phyloP scores from a whole-genome alignment of 2,888 invertebrate genomes.

The Selenia dentaria region DNA sequence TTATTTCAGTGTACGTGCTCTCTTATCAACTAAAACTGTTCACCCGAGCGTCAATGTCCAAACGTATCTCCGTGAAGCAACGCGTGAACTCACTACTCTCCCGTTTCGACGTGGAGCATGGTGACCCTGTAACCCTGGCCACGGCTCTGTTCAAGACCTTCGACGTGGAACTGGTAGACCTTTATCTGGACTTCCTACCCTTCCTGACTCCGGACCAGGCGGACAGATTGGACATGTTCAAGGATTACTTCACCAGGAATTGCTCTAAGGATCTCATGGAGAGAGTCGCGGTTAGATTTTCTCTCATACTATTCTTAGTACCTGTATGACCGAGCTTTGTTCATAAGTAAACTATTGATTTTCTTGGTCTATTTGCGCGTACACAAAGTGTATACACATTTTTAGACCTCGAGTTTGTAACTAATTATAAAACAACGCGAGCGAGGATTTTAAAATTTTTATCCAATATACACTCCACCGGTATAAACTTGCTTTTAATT shows the following conservation, averaged over 20 bases:
- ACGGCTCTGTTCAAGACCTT: conserved; percentile 40
- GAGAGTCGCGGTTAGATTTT: conserved; percentile 46
- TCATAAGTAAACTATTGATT: no score
- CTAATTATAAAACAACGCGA: no score
- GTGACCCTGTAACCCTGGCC: conserved; percentile 47
- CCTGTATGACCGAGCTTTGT: no score
- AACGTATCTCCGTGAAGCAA: conserved; percentile 41
- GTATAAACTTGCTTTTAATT: no score
- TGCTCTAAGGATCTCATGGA: conserved; percentile 52
- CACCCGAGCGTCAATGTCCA: conserved; percentile 33
- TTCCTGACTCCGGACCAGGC: conserved; percentile 70
- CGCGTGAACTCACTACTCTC: conserved; percentile 42
- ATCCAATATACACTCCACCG: no score
- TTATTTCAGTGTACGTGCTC: conserved; percentile 53
- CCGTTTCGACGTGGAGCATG: conserved; percentile 45
- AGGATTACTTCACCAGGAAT: conserved; percentile 61
- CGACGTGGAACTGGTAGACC: conserved; percentile 48
- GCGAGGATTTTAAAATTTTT: no score
- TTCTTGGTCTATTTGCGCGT: no score
- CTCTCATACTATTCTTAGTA: background rate
- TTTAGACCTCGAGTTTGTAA: no score
- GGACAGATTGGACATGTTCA: conserved; percentile 52
- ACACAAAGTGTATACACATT: no score
- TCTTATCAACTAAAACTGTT: conserved; percentile 57
- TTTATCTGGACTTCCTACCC: conserved; percentile 64